Conservation (phyloP, 2,888 invertebrate genomes). For the Eilema caniola region DNA sequence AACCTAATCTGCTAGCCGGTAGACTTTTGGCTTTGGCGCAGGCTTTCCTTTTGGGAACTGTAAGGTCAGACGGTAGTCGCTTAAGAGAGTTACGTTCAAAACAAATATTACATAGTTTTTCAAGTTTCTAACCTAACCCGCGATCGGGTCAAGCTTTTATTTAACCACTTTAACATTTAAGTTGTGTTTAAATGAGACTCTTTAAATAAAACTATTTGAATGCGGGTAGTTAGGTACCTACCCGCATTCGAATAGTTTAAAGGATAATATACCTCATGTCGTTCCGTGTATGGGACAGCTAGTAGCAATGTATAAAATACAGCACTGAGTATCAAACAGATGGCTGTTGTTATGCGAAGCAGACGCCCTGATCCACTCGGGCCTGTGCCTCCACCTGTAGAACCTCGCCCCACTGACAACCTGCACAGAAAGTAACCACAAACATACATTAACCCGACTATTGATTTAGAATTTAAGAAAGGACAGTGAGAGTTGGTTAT, state of each 20-base stretch:
- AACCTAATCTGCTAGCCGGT: no score
- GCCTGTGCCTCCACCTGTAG: constrained; percentile 78
- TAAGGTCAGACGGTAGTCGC: no score
- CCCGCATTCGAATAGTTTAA: not conserved
- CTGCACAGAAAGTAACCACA: constrained; percentile 54
- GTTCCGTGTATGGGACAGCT: constrained; percentile 89
- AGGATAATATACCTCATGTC: constrained; percentile 76
- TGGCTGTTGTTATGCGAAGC: constrained; percentile 89
- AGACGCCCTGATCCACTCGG: constrained; percentile 88
- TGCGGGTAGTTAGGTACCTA: no score
- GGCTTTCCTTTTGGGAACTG: no score
- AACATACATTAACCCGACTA: not conserved
- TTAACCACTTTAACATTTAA: no score
- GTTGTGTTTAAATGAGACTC: no score
- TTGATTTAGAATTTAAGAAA: not conserved
- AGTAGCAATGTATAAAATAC: constrained; percentile 90
- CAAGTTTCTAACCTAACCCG: no score
- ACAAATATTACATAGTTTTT: no score
- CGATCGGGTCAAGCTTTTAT: no score
- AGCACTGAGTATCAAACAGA: constrained; percentile 89
- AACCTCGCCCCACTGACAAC: constrained; percentile 82
- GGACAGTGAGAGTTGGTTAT: not conserved
- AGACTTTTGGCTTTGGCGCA: no score
- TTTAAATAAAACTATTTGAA: no score
- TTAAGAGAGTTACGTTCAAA: no score